These are phyloP conservation scores for Rhabdornis inornatus DNA, from an alignment of 2,113 vertebrate genomes.

Conservation along the genomic window DNA sequence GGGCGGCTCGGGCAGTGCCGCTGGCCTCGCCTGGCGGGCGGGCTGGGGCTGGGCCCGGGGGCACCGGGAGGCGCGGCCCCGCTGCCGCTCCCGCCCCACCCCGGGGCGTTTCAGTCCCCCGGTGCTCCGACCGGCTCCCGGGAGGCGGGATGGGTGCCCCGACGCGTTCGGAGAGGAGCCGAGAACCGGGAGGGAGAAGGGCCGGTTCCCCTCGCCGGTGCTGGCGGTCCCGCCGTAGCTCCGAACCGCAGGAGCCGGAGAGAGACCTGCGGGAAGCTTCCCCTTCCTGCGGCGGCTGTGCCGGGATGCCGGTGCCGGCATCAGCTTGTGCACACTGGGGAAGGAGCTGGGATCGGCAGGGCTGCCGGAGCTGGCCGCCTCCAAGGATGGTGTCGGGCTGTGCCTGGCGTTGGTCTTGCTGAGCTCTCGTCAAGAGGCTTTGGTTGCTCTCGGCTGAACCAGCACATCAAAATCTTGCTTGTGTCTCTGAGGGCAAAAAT, in stretches of 20 bases:
- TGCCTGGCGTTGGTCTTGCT: background rate
- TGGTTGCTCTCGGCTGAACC: background rate
- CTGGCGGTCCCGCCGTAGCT: background rate
- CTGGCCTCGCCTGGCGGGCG: background rate
- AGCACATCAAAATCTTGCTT: background rate
- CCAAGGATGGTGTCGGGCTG: accelerated
- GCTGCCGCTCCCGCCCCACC: background rate
- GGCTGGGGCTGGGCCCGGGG: background rate
- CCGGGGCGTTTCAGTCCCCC: background rate
- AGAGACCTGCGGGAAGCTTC: background rate
- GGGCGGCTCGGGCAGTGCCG: background rate
- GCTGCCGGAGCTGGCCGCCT: background rate
- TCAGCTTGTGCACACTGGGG: background rate
- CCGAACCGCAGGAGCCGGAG: background rate
- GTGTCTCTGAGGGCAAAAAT: background rate
- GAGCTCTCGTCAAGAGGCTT: background rate
- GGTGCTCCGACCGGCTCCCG: background rate
- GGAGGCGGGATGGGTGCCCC: background rate
- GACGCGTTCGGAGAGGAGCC: background rate
- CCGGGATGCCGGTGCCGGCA: background rate
- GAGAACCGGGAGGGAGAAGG: background rate
- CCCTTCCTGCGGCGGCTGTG: background rate
- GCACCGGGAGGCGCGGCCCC: background rate
- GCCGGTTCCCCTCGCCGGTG: accelerated
- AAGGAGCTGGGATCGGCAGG: background rate